Percentiles rank a stretch among this genome's conserved stretches.
Conservation (phyloP, 2,113 vertebrate genomes). For the Petrocephalus microphthalmus region DNA sequence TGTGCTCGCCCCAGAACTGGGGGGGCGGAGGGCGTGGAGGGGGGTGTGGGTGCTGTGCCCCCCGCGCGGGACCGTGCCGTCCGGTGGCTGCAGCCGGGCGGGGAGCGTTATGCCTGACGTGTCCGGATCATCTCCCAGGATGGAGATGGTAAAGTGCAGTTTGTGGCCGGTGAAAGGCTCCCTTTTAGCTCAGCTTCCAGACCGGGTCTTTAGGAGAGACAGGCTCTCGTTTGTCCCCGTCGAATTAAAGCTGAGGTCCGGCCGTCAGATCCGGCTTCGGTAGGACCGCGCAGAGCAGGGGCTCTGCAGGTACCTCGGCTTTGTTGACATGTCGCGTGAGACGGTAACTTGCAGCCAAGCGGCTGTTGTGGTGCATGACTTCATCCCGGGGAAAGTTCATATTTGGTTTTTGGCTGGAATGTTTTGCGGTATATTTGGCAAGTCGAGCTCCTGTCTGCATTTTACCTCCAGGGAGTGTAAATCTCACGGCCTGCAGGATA, state of each 20-base stretch:
- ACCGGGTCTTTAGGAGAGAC: neutral
- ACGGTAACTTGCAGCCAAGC: neutral
- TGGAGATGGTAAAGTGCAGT: neutral
- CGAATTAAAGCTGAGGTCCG: neutral
- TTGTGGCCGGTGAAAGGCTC: neutral
- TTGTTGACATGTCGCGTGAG: neutral
- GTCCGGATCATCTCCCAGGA: neutral
- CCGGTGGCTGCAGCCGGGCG: neutral
- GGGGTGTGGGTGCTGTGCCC: slow-evolving; percentile 11
- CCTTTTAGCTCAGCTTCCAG: neutral
- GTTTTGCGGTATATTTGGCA: neutral
- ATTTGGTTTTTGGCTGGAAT: neutral
- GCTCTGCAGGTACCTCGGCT: neutral
- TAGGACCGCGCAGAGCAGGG: neutral
- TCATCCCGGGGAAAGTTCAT: neutral
- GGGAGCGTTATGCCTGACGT: neutral
- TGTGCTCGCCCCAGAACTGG: neutral
- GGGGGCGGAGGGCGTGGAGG: neutral
- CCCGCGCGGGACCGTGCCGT: neutral
- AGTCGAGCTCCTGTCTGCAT: neutral
- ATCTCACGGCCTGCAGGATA: neutral
- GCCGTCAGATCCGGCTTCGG: neutral
- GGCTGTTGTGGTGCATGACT: neutral
- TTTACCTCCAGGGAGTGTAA: neutral
- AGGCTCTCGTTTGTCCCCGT: neutral